Percentiles rank a stretch among this genome's conserved stretches.
phyloP scores from a whole-genome alignment of 2,797 vertebrate species.

The Karalla daura region DNA sequence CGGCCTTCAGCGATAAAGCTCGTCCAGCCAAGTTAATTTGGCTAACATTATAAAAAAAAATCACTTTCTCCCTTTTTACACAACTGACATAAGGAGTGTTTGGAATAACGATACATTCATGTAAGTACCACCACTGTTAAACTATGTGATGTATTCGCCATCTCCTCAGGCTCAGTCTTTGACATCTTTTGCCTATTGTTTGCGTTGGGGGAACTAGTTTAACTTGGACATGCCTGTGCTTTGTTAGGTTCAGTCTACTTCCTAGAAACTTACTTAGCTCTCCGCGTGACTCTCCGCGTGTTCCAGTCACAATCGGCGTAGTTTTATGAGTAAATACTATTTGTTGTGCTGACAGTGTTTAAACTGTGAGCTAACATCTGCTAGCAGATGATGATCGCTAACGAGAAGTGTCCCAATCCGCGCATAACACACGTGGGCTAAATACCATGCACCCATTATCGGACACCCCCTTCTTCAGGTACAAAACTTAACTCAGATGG shows the following conservation, averaged over 20 bases:
- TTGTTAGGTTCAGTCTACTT: slow-evolving; percentile 66
- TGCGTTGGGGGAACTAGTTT: slow-evolving; percentile 73
- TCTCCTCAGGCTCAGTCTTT: slow-evolving; percentile 15
- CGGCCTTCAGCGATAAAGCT: slow-evolving; percentile 69
- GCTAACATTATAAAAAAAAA: slow-evolving; percentile 50
- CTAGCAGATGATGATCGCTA: slow-evolving; percentile 47
- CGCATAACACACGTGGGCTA: slow-evolving; percentile 72
- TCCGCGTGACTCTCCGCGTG: background rate
- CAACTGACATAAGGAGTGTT: slow-evolving; percentile 30
- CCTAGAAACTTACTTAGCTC: slow-evolving; percentile 43
- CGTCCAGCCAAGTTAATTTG: slow-evolving; percentile 64
- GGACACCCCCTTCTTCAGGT: slow-evolving; percentile 36
- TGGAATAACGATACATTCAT: slow-evolving; percentile 65
- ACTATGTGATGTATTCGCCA: background rate
- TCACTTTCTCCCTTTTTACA: slow-evolving; percentile 15
- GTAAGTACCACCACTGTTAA: slow-evolving; percentile 58
- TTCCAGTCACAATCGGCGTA: background rate
- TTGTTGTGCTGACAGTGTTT: background rate
- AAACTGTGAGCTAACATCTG: slow-evolving; percentile 23
- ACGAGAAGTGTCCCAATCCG: slow-evolving; percentile 43
- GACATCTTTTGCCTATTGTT: slow-evolving; percentile 67
- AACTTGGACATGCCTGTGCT: slow-evolving; percentile 73
- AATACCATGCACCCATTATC: slow-evolving; percentile 52
- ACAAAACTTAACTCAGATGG: accelerated
- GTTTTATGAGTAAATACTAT: background rate